Base-by-base conservation (phyloP, 2,113 vertebrate species). In the Coreoperca whiteheadi region DNA sequence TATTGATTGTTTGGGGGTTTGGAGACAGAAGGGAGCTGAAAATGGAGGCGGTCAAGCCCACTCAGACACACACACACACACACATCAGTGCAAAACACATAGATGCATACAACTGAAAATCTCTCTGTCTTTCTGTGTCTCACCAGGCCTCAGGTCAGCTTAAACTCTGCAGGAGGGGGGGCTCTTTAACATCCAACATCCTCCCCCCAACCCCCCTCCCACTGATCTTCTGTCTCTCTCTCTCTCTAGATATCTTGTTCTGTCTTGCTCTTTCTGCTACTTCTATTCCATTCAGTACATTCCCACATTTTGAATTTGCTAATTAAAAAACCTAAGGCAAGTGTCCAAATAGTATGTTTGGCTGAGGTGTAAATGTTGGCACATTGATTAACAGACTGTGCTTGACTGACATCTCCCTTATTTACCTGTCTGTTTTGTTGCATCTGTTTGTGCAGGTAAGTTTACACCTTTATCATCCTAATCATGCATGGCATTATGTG, bases 1-100 rank as follows among this genome's bases (percentile, higher is more conserved):
- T 78, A 88, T 92, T 92, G 89, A 89, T 87, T 86, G 77, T 74
- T 87, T 50, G 59, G 71, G 73, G 78, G 57, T 48, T 64, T 66
- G 67, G 15, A 83, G 81, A 88, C 73, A 85, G 77, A 83, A 82
- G 73, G 74, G 74, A 72, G 61, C 59, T 85, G 63, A 76, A 87
- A 84, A 79, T 81, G 54, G 50, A 83, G 46, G 48, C 70, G 82
- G 82, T 88, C 81, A 81, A 43, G 32, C 59, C n/a, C 46, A 83
- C 48, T 59, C 74, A 68, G 18, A 74, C 41, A 60, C 18, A 51
- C 54, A 56, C 50, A 53, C 34, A 68, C 30, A 68, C 43, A 59
- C 69, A 60, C 53, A 54, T 28, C 30, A 60, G 59, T 18, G 28
- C 6, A 61, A 34, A 30, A 32, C 15, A 70, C n/a, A 74, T 34